These are phyloP conservation scores for Lordiphosa clarofinis DNA, from an alignment of 1,140 invertebrate species.

Conservation along the genomic window DNA sequence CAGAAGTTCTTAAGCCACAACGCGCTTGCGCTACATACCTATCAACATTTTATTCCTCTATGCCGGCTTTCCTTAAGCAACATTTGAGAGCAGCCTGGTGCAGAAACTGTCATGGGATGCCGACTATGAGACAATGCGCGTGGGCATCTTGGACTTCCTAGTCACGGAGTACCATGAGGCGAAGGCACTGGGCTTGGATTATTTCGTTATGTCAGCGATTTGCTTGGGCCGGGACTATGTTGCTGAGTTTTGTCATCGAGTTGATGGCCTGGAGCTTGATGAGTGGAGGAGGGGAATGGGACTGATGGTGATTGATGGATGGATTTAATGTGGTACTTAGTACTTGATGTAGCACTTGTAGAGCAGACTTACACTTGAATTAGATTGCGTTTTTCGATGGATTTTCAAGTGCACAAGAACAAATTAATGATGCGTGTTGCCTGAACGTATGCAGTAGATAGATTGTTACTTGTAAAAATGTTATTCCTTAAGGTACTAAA, in stretches of 20 bases:
- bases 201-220: constrained; percentile 68
- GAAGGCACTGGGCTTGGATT: constrained; percentile 48
- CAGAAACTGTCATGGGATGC: constrained; percentile 52
- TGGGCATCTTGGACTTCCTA: constrained; percentile 47
- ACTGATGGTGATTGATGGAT: constrained; percentile 53
- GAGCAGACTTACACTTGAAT: not conserved
- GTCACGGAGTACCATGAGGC: constrained; percentile 48
- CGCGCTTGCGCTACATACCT: constrained; percentile 46
- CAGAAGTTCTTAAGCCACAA: constrained; percentile 51
- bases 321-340: constrained; percentile 17
- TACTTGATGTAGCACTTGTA: not conserved
- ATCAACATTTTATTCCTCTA: constrained; percentile 55
- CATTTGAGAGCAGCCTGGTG: constrained; percentile 47
- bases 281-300: not conserved
- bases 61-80: constrained; percentile 39
- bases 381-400: not conserved
- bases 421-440: too few relatives aligned
- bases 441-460: too few relatives aligned
- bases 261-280: constrained; percentile 47
- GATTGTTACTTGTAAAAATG: too few relatives aligned
- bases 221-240: constrained; percentile 40
- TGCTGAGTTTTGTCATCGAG: constrained; percentile 56
- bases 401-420: too few relatives aligned
- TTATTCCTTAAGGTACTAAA: too few relatives aligned
- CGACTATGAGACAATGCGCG: constrained; percentile 50